These are phyloP conservation scores for Epizoanthus rinbou DNA, from an alignment of 92 coral and sea anemone genomes.

Conservation along the genomic window DNA sequence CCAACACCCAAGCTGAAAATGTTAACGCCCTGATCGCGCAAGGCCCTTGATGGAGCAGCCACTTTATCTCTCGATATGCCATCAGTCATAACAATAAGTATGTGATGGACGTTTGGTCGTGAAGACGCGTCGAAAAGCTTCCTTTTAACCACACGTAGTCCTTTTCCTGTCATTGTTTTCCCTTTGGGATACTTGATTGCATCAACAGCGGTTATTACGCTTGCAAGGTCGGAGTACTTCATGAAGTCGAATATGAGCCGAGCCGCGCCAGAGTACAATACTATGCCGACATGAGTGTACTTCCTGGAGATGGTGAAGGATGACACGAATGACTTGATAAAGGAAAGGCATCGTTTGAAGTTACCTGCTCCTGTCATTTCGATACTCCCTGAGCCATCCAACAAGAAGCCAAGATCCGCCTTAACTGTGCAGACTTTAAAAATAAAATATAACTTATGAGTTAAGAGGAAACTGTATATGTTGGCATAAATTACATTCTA, in stretches of 20 bases:
- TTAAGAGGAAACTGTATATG: no score
- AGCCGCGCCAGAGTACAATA: constrained; percentile 41
- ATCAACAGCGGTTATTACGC: constrained; percentile 46
- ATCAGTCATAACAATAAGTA: constrained; percentile 67
- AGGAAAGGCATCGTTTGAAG: constrained; percentile 59
- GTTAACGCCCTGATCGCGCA: not conserved
- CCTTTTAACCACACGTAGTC: constrained; percentile 27
- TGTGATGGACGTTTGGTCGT: constrained; percentile 47
- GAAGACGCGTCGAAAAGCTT: constrained; percentile 47
- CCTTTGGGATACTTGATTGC: constrained; percentile 42
- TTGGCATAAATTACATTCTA: no score
- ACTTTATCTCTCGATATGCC: constrained; percentile 38
- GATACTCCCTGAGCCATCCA: constrained; percentile 90
- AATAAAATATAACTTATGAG: not conserved
- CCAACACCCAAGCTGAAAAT: not conserved
- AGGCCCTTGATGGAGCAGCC: not conserved
- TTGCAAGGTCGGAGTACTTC: constrained; percentile 21
- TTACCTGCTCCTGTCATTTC: constrained; percentile 61
- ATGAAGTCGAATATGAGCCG: constrained; percentile 57
- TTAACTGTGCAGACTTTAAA: constrained; percentile 66
- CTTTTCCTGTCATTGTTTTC: constrained; percentile 61
- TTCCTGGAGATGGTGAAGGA: constrained; percentile 53
- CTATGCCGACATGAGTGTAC: constrained; percentile 62
- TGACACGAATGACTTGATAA: constrained; percentile 50
- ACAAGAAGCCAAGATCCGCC: constrained; percentile 72